Conservation (phyloP, 2,888 invertebrate genomes). For the Scaptomyza reducta region DNA sequence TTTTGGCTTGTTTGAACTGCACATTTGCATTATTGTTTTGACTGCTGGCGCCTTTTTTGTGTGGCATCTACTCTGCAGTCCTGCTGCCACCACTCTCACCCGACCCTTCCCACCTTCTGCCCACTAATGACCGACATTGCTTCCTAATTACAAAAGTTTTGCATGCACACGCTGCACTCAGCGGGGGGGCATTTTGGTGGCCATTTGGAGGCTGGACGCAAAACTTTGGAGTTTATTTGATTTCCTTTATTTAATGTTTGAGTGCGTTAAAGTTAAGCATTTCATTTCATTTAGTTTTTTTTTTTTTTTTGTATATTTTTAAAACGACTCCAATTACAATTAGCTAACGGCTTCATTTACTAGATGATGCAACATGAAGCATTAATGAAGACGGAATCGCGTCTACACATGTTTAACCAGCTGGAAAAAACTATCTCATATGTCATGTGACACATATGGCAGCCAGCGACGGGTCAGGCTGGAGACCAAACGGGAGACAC, state of each 20-base stretch:
- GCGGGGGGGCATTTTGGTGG: neutral
- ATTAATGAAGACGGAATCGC: slow-evolving; percentile 38
- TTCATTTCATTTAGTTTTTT: slow-evolving; percentile 52
- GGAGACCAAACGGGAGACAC: slow-evolving; percentile 19
- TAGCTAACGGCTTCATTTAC: slow-evolving; percentile 70
- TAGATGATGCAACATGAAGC: slow-evolving; percentile 22
- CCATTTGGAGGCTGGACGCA: slow-evolving; percentile 1
- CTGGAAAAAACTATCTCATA: slow-evolving; percentile 45
- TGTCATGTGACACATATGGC: slow-evolving; percentile 72
- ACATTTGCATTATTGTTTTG: slow-evolving; percentile 76
- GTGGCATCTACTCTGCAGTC: slow-evolving; percentile 40
- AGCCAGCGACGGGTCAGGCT: slow-evolving; percentile 33
- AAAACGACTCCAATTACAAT: slow-evolving; percentile 36
- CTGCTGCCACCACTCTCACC: neutral
- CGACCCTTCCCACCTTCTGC: slow-evolving; percentile 9
- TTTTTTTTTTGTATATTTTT: slow-evolving; percentile 41
- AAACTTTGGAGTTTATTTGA: slow-evolving; percentile 73
- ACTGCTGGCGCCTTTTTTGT: slow-evolving; percentile 67
- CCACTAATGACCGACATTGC: slow-evolving; percentile 80
- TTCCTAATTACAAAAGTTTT: slow-evolving; percentile 81
- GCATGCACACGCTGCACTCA: slow-evolving; percentile 65
- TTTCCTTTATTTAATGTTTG: slow-evolving; percentile 70
- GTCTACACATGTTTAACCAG: slow-evolving; percentile 55
- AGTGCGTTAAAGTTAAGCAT: slow-evolving; percentile 59
- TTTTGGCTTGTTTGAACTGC: slow-evolving; percentile 33